These are phyloP conservation scores for Lacerta agilis DNA, from an alignment of 2,797 vertebrate species.

Conservation along the genomic window DNA sequence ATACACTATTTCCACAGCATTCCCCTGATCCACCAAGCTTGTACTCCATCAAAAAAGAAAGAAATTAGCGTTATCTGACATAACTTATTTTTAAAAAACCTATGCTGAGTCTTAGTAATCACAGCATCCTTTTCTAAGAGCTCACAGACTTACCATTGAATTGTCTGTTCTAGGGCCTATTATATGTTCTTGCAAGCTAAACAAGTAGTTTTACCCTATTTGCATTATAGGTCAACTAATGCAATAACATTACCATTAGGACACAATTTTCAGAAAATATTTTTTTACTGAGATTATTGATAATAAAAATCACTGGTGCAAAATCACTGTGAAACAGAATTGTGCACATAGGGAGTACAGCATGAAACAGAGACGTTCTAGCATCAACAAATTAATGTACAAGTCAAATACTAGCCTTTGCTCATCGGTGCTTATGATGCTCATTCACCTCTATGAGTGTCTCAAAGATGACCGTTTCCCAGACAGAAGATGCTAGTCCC, in stretches of 20 bases:
- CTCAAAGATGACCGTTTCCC: not conserved
- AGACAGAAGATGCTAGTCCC: not conserved
- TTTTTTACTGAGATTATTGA: not conserved
- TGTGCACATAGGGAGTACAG: not conserved
- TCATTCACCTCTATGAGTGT: not conserved
- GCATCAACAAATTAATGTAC: not conserved
- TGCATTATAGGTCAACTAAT: not conserved
- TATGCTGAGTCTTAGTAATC: too few relatives aligned
- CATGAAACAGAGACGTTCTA: not conserved
- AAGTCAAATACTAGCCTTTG: not conserved
- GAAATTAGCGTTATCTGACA: too few relatives aligned
- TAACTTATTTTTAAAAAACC: too few relatives aligned
- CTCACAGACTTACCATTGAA: too few relatives aligned
- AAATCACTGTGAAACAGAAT: not conserved
- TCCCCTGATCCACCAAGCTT: too few relatives aligned
- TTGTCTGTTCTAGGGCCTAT: too few relatives aligned
- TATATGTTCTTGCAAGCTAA: not conserved
- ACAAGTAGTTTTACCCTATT: not conserved
- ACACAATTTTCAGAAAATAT: not conserved
- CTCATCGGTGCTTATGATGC: not conserved
- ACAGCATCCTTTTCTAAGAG: too few relatives aligned
- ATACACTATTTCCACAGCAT: too few relatives aligned
- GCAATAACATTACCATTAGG: not conserved
- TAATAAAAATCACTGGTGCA: not conserved
- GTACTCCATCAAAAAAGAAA: too few relatives aligned